Evolutionary conservation across 2,797 vertebrate genomes (phyloP).

Genomic region (Malurus splendens): DNA sequence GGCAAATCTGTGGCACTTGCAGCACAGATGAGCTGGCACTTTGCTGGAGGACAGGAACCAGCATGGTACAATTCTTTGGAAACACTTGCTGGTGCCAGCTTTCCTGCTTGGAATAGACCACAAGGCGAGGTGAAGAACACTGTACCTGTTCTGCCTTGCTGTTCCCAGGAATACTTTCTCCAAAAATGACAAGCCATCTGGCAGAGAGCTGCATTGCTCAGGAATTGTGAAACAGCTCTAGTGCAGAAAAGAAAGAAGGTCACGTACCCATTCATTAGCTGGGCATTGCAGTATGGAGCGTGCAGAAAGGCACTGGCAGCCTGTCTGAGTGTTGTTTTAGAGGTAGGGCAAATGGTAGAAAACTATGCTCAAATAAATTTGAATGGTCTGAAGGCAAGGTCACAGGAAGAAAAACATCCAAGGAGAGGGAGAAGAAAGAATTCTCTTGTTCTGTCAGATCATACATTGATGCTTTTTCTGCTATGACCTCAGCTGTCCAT

Average conservation of each 20-base stretch:
- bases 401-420: constrained; percentile 16
- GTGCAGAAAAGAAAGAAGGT: constrained; percentile 1
- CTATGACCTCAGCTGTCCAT: not conserved
- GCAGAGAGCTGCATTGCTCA: not conserved
- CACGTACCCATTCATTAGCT: constrained; percentile 1
- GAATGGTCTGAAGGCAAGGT: not conserved
- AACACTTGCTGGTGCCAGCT: not conserved
- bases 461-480: not conserved
- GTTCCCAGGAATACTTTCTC: constrained; percentile 49
- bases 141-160: not conserved
- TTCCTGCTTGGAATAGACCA: not conserved
- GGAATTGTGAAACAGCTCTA: constrained; percentile 27
- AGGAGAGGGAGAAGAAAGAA: not conserved
- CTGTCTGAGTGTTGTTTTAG: not conserved
- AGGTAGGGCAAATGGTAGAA: not conserved
- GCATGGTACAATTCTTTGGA: not conserved
- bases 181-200: not conserved
- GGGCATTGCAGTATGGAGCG: not conserved
- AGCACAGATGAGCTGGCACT: not conserved
- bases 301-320: not conserved
- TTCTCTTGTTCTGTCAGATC: not conserved
- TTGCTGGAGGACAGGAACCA: not conserved
- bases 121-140: not conserved
- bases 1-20: not conserved
- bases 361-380: not conserved